Base-by-base conservation (phyloP, 92 coral and sea anemone species). In the Blastomussa wellsi region DNA sequence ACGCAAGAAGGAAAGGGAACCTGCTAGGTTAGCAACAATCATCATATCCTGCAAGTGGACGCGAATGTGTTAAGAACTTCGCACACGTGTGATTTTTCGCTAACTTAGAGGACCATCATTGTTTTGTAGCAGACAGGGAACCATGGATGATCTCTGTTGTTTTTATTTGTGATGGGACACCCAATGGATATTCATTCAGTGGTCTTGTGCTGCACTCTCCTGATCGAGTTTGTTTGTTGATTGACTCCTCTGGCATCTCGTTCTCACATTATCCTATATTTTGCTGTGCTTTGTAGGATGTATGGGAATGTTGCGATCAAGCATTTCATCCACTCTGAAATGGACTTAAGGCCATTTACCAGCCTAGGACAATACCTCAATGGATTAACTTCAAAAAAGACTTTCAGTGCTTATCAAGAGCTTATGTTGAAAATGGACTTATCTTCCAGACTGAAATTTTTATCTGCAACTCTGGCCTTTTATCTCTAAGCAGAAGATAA, bases 21-120 rank as follows among this genome's bases (percentile, higher is more conserved):
- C 89, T 31, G 32, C 98, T 92, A 94, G 98, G 98, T 94, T 94
- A 94, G 98, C 90, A 90, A 76, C 86, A 82, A 52, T 82, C 86
- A 82, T 82, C 86, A 71, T 82, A 33, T 37, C 78, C 78, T 82
- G 86, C 26, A 41, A 74, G 78, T 55, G 86, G 86, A 82, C 59
- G 28, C 51, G 67, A 67, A 81, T 81, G 86, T 52, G 55, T 52
- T 67, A 74, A 68, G 44, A 32, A 29, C 51, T 72, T n/a, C 78
- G 44, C 66, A 68, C 65, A 68, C 42, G 64, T 80, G 76, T 32
- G 31, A n/a, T n/a, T n/a, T 80, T 32, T 80, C 7, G 22, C 85
- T 81, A 14, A 51, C 68, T 51, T 6, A 32, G 32, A 71, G 79
- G 86, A 82, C 74, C 78, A 53, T 71, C 78, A 48, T 53, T 70